These are phyloP conservation scores for Hyla sarda DNA, from an alignment of 2,113 vertebrate species.

Conservation along the genomic window DNA sequence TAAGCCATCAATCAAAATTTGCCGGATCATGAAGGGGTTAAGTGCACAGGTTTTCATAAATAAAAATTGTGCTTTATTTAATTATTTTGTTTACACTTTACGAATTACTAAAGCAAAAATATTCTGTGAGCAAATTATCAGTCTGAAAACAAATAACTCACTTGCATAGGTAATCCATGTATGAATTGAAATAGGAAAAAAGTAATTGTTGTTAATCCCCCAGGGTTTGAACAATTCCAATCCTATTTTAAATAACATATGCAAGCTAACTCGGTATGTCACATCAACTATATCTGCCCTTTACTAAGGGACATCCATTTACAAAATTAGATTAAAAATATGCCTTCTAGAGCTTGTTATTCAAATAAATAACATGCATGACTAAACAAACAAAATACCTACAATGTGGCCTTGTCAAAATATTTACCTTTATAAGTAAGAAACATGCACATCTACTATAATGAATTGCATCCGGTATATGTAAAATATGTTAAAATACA, in stretches of 20 bases:
- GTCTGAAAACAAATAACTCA: neutral
- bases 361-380: slow-evolving; percentile 4
- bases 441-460: neutral
- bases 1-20: too few relatives aligned
- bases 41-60: too few relatives aligned
- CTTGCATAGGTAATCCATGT: neutral
- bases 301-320: neutral
- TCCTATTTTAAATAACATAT: slow-evolving; percentile 2
- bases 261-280: neutral
- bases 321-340: slow-evolving; percentile 13
- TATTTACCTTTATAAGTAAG: neutral
- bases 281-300: neutral
- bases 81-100: too few relatives aligned
- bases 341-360: neutral
- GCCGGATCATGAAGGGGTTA: too few relatives aligned
- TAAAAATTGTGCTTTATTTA: too few relatives aligned
- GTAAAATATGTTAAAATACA: neutral
- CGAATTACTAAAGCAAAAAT: too few relatives aligned
- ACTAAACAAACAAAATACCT: neutral
- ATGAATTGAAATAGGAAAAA: neutral
- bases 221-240: neutral
- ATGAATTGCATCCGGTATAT: neutral
- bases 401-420: neutral
- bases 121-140: neutral
- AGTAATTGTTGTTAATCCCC: neutral